phyloP scores from a whole-genome alignment of 2,888 invertebrate genomes.

The Synanthedon formicaeformis region DNA sequence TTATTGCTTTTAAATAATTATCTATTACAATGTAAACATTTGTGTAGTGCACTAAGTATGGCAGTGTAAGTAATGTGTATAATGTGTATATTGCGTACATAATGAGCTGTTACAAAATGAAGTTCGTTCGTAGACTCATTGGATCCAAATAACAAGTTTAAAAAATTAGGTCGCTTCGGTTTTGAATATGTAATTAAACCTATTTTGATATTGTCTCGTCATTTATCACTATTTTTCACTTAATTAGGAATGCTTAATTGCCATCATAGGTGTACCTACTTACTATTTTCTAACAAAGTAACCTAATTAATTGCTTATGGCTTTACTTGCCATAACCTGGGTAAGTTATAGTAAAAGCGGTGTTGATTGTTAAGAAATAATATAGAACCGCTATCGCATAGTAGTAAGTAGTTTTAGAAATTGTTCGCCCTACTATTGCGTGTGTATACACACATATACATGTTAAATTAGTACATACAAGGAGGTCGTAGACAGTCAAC shows the following conservation, averaged over 20 bases:
- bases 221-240: slow-evolving; percentile 43
- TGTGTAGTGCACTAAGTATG: background rate
- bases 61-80: background rate
- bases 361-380: too few relatives aligned
- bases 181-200: slow-evolving; percentile 34
- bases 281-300: too few relatives aligned
- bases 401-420: too few relatives aligned
- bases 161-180: slow-evolving; percentile 13
- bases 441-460: too few relatives aligned
- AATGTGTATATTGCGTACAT: too few relatives aligned
- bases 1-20: background rate
- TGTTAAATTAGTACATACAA: too few relatives aligned
- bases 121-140: background rate
- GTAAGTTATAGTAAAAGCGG: too few relatives aligned
- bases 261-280: slow-evolving; percentile 1
- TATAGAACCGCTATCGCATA: too few relatives aligned
- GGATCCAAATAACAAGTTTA: slow-evolving; percentile 2
- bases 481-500: too few relatives aligned
- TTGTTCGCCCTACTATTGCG: too few relatives aligned
- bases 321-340: too few relatives aligned
- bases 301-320: too few relatives aligned
- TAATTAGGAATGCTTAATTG: slow-evolving; percentile 10
- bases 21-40: background rate
- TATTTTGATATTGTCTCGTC: slow-evolving; percentile 63
- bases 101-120: slow-evolving; percentile 1